These are phyloP conservation scores for Aldrovandia affinis DNA, from an alignment of 2,797 vertebrate genomes.

Conservation along the genomic window DNA sequence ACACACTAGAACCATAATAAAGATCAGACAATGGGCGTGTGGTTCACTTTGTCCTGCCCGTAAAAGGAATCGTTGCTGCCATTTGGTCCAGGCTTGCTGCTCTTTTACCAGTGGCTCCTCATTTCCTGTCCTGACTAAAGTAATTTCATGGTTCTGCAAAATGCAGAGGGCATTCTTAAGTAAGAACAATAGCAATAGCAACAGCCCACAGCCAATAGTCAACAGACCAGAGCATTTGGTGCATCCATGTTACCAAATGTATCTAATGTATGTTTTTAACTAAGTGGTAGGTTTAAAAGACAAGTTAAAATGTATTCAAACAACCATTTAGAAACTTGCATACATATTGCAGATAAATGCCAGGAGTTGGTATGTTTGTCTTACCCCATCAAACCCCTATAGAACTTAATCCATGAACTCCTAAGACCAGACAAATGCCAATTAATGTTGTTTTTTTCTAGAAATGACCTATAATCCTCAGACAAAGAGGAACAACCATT, in stretches of 20 bases:
- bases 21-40: not conserved
- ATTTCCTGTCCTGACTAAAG: slow-evolving; percentile 8
- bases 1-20: not conserved
- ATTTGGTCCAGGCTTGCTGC: not conserved
- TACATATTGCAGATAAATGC: not conserved
- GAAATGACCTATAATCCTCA: not conserved
- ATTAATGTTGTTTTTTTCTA: not conserved
- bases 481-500: not conserved
- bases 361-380: not conserved
- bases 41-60: not conserved
- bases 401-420: not conserved
- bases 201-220: not conserved
- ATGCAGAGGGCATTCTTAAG: too few species aligned
- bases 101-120: not conserved
- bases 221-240: not conserved
- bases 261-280: not conserved
- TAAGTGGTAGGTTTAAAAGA: not conserved
- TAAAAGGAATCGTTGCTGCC: too few species aligned
- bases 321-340: not conserved
- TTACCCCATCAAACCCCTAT: not conserved
- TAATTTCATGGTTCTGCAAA: slow-evolving; percentile 23
- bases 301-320: not conserved
- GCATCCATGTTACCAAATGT: not conserved
- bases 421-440: not conserved
- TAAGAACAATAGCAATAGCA: slow-evolving; percentile 16